phyloP scores from a whole-genome alignment of 2,888 invertebrate species.

The Drosophila mettleri region DNA sequence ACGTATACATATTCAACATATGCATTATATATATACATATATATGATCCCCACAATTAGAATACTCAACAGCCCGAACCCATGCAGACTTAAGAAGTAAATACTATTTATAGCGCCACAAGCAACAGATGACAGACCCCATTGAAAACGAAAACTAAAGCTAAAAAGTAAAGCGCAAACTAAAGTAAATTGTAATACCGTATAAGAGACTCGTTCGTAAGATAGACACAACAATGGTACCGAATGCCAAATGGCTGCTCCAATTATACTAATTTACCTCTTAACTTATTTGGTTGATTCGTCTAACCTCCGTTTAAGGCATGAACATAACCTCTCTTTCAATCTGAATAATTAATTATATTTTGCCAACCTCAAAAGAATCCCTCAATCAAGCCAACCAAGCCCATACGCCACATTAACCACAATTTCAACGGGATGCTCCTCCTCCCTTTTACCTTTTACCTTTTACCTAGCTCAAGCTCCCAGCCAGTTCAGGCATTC shows the following conservation, averaged over 20 bases:
- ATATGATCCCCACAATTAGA: slow-evolving; percentile 33
- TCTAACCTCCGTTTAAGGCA: slow-evolving; percentile 10
- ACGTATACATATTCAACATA: slow-evolving; percentile 61
- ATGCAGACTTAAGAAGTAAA: slow-evolving; percentile 21
- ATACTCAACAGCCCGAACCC: slow-evolving; percentile 39
- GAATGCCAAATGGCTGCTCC: slow-evolving; percentile 34
- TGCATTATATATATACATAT: slow-evolving; percentile 50
- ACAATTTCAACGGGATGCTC: slow-evolving; percentile 18
- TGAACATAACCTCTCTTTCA: slow-evolving; percentile 22
- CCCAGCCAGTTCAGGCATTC: slow-evolving; percentile 48
- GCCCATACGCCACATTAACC: slow-evolving; percentile 12
- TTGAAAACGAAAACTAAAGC: slow-evolving; percentile 36
- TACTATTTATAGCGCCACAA: slow-evolving; percentile 42
- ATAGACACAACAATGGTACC: slow-evolving; percentile 31
- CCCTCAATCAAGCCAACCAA: slow-evolving; percentile 10
- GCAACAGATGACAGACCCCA: slow-evolving; percentile 29
- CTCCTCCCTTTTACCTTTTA: neutral
- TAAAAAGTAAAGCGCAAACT: slow-evolving; percentile 41
- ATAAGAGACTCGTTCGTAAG: slow-evolving; percentile 61
- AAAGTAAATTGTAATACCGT: slow-evolving; percentile 43
- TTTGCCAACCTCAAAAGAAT: slow-evolving; percentile 3
- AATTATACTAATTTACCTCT: neutral
- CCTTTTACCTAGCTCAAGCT: neutral
- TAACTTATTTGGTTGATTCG: neutral
- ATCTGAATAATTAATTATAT: slow-evolving; percentile 24